phyloP scores from a whole-genome alignment of 1,140 invertebrate genomes.

The Batillaria attramentaria region DNA sequence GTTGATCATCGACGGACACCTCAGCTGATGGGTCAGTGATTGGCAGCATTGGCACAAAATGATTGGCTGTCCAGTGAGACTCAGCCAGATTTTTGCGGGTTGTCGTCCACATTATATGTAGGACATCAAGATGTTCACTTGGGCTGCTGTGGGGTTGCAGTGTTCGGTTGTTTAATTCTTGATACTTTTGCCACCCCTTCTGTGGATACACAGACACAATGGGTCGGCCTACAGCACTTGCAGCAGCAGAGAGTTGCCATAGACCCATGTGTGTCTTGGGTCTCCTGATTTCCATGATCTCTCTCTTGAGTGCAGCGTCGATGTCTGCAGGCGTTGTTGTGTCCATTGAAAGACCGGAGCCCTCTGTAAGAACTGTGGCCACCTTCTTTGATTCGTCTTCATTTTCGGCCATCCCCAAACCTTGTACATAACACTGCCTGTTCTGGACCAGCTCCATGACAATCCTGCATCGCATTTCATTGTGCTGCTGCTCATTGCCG shows the following conservation, averaged over 20 bases:
- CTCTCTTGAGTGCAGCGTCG: not conserved
- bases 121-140: no score
- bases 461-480: slow-evolving; percentile 8
- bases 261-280: not conserved
- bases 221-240: not conserved
- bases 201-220: slow-evolving; percentile 4
- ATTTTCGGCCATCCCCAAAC: not conserved
- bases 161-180: not conserved
- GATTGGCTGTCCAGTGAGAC: slow-evolving; percentile 2
- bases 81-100: not conserved
- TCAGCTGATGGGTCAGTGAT: not conserved
- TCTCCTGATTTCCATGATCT: not conserved
- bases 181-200: not conserved
- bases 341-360: no score
- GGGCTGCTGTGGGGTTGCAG: not conserved
- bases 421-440: not conserved
- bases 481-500: not conserved
- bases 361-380: not conserved
- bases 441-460: not conserved
- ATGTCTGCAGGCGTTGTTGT: not conserved
- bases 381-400: not conserved
- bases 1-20: not conserved
- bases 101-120: slow-evolving; percentile 5
- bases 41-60: slow-evolving; percentile 15
- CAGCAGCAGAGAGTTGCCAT: not conserved